Conservation (phyloP, 2,113 vertebrate genomes). For the Ctenodactylus gundi region DNA sequence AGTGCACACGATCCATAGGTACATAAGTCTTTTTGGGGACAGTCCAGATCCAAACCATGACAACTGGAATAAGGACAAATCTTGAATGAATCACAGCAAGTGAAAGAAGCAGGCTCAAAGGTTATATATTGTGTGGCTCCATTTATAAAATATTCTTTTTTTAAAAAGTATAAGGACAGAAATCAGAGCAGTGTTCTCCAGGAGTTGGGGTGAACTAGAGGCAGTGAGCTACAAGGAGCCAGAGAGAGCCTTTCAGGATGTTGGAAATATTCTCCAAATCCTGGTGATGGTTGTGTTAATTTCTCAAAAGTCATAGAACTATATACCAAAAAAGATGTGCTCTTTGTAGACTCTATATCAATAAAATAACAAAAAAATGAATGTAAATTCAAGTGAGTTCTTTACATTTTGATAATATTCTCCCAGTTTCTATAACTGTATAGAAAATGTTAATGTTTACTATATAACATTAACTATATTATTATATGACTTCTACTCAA, state of each 20-base stretch:
- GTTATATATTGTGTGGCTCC: not conserved
- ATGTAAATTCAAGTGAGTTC: not conserved
- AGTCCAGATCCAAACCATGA: too few relatives aligned
- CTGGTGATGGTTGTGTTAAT: not conserved
- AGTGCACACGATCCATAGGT: too few relatives aligned
- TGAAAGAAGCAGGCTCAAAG: not conserved
- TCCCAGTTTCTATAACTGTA: not conserved
- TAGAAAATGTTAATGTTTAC: too few relatives aligned
- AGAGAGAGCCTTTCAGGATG: not conserved
- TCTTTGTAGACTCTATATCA: not conserved
- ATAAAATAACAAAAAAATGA: slow-evolving; percentile 22
- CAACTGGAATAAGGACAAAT: not conserved
- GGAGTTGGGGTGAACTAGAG: not conserved
- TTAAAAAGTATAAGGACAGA: not conserved
- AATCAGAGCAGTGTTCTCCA: not conserved
- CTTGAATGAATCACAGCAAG: not conserved
- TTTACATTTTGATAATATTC: slow-evolving; percentile 2
- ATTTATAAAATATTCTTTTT: not conserved
- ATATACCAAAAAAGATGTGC: not conserved
- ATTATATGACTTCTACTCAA: not conserved
- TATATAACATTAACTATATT: not conserved
- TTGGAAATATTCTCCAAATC: not conserved
- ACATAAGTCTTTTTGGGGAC: too few relatives aligned
- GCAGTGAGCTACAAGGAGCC: not conserved
- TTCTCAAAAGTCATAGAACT: not conserved